Percentiles rank a stretch among this genome's conserved stretches.
Conservation (phyloP, 1,140 invertebrate species). For the Neoseiulus cucumeris region DNA sequence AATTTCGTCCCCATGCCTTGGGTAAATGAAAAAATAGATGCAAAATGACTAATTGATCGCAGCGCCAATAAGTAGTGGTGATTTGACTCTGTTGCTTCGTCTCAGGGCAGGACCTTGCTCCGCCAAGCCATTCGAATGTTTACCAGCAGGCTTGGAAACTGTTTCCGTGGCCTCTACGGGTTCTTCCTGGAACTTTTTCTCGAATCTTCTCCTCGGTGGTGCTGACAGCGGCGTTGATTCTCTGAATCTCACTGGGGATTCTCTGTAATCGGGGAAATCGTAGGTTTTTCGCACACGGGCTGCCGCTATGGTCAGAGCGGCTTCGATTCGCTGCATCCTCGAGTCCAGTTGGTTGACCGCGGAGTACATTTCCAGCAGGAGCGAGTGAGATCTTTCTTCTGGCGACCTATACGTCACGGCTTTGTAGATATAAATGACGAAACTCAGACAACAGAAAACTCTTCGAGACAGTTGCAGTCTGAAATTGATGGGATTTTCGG, state of each 20-base stretch:
- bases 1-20: too few relatives aligned
- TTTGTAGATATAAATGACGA: slow-evolving; percentile 2
- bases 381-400: neutral
- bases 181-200: too few relatives aligned
- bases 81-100: too few relatives aligned
- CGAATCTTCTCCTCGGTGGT: neutral
- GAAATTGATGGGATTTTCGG: neutral
- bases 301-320: neutral
- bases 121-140: too few relatives aligned
- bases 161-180: too few relatives aligned
- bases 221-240: neutral
- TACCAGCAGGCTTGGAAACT: too few relatives aligned
- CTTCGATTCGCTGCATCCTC: slow-evolving; percentile 1
- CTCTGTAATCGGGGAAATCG: neutral
- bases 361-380: neutral
- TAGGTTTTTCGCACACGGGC: neutral
- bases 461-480: neutral
- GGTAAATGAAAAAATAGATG: too few relatives aligned
- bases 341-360: neutral
- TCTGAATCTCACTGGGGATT: neutral
- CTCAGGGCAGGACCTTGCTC: too few relatives aligned
- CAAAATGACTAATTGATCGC: too few relatives aligned
- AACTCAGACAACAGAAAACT: slow-evolving; percentile 1
- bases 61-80: too few relatives aligned
- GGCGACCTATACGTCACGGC: neutral